Evolutionary conservation across 2,113 vertebrate genomes (phyloP), one percentile per base, ranked within the genome.

Genomic region (Callithrix jacchus): DNA sequence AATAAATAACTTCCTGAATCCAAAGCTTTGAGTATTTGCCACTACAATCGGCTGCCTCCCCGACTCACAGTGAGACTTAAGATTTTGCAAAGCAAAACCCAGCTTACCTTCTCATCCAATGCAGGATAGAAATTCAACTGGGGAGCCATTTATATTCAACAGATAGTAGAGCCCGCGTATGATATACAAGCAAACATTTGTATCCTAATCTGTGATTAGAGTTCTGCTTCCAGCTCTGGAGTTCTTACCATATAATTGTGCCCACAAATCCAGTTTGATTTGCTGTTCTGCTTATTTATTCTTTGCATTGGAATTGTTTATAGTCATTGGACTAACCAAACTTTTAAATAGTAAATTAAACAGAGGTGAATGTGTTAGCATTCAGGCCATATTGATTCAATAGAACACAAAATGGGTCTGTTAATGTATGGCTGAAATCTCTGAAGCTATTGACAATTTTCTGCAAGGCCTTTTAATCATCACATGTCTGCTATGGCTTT

Each of bases 321-420:
- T 81, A 82, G 70, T 83, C 3, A 0, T 17, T 66, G 91, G 61
- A 74, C 68, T 18, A 14, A 91, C 81, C 27, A 61, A 92, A 97
- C 54, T 92, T 95, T 96, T 25, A 96, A 94, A 95, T 68, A 83
- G 79, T 37, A 96, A 96, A 96, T 96, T 97, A 93, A 97, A 89
- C 56, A 89, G 83, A 87, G 76, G 80, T n/a, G 49, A n/a, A 76
- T n/a, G 45, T 54, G 58, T 76, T 30, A 35, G 49, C 32, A 16
- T 27, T 3, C 35, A 18, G 47, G 52, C 13, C 30, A 0, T 86
- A 95, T 91, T 5, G 68, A 96, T 96, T 54, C 27, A 40, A 54
- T 8, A 45, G 54, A 71, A 58, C 82, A 73, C 5, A 2, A 91
- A 94, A 37, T 61, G 35, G 37, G 35, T 61, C 86, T 91, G 88